Base-by-base conservation (phyloP, 2,113 vertebrate genomes). In the Pogonocichla stellata region DNA sequence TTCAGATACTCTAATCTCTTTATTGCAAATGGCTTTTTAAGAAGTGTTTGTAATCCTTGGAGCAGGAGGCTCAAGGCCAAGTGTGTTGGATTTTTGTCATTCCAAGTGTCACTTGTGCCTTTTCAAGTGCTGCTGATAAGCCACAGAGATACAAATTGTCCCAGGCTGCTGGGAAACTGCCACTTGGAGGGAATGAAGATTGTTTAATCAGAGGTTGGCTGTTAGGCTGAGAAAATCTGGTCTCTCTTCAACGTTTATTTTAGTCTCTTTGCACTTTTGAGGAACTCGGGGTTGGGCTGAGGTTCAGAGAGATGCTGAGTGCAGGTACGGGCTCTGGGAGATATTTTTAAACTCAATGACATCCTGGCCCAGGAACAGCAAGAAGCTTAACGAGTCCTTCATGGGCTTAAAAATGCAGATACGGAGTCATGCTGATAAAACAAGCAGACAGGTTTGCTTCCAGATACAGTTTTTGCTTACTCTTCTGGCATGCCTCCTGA, bases 61-160 rank as follows among this genome's bases (percentile, higher is more conserved):
- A 40, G 62, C 81, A 71, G 86, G 87, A 87, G 74, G 78, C 66
- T 90, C 42, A 47, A 53, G 62, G 77, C 84, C 53, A 19, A 87
- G 89, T 19, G 43, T 57, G 61, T 61, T 51, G 81, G 74, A 96
- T 90, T 90, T 92, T 95, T 96, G 94, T 85, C 93, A 91, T 97
- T 95, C 94, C 93, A 65, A 77, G 84, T 65, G 78, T 79, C 70
- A 70, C 94, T 97, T 81, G 66, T 84, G 71, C 91, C 91, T 93
- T 88, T 89, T 92, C 48, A 53, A 84, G 80, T 86, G 77, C 81
- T 90, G 85, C 78, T 69, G 90, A 85, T 95, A 96, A 94, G 61
- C 84, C 50, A 2, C 0, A 14, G 20, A 80, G 90, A 36, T 72
- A 54, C 3, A 33, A 53, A 87, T 66, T 64, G 34, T 88, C 56